Base-by-base conservation (phyloP, 2,113 vertebrate species). In the Emydocephalus ijimae region DNA sequence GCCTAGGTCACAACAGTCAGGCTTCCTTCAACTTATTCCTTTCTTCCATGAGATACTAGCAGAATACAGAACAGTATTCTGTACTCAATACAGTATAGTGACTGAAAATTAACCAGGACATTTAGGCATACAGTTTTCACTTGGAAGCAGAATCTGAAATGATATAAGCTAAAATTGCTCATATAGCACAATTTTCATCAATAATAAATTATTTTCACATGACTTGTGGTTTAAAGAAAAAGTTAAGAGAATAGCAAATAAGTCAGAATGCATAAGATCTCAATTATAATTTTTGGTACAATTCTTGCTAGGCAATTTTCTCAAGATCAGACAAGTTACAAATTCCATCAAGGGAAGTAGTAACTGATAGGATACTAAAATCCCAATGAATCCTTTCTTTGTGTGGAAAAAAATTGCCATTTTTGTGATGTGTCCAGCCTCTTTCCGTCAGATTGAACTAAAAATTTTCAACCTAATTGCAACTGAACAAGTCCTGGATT, bases 221-320 rank as follows among this genome's bases (percentile, higher is more conserved):
- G 90, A 64, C 45, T 21, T 24, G 54, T 0, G 0, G 56, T 50
- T 95, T 90, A 92, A 89, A n/a, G 55, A 91, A 39, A 50, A 88
- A 89, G 64, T 92, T 89, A 45, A 48, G 90, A 90, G 88, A 69
- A 24, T 26, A 29, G n/a, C 24, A 59, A 85, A 21, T 1, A 8
- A 69, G 52, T 43, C 87, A 24, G 48, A 39, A 8, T 0, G 0
- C 23, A 23, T 74, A 88, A 64, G n/a, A 34, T 90, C 7, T 2
- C 0, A 4, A 85, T 93, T 18, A 61, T 90, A 10, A 45, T 26
- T 90, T 55, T 85, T 89, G 29, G 9, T 39, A 89, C 52, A 92
- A 74, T 85, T 92, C 39, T 43, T 56, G 85, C 69, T 43, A 89
- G 52, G 24, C 87, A 92, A 85, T 89, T 92, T 92, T 89, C 69